Evolutionary conservation across 2,888 invertebrate species (phyloP), one percentile per base, ranked within the genome.

Genomic region (Yponomeuta sedellus): DNA sequence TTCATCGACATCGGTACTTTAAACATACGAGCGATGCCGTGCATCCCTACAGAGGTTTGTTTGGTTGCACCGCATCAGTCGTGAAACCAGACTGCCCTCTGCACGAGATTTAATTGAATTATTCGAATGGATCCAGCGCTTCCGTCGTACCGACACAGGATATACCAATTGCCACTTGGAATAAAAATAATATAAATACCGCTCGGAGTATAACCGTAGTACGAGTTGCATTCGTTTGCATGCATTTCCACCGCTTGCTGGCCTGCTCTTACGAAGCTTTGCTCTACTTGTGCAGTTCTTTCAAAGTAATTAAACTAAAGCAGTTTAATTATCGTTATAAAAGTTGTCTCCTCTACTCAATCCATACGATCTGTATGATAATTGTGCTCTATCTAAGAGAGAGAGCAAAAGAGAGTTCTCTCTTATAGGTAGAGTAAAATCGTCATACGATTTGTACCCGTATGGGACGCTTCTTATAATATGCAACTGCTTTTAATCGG

Each of bases 111-210:
- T 88, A 88, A 90, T 90, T 88, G 85, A 89, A 90, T 90, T 89
- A 90, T 89, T 86, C 79, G 86, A 89, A 85, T 86, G 88, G 87
- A 81, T 81, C 82, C 88, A 83, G 81, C 83, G 86, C 85, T 88
- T 89, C 90, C 90, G 89, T 68, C 66, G 58, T 66, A 66, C 77
- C 80, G 82, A 72, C 78, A 79, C 88, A 88, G 90, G 90, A 90
- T 86, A 87, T 80, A 79, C 77, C 89, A 90, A 90, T 90, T 89
- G 85, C 75, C 77, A 82, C 81, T 80, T 76, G 76, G 76, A 81
- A 86, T 83, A 82, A 83, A 81, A 34, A 52, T 16, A 3, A 52
- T 52, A 52, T 52, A 52, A 52, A 52, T 52, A 52, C 12, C 44
- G 16, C 44, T 52, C 1, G 44, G 44, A 52, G 4, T 52, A 52